These are phyloP conservation scores for Trematomus loennbergii DNA, from an alignment of 2,113 vertebrate species.

Conservation along the genomic window DNA sequence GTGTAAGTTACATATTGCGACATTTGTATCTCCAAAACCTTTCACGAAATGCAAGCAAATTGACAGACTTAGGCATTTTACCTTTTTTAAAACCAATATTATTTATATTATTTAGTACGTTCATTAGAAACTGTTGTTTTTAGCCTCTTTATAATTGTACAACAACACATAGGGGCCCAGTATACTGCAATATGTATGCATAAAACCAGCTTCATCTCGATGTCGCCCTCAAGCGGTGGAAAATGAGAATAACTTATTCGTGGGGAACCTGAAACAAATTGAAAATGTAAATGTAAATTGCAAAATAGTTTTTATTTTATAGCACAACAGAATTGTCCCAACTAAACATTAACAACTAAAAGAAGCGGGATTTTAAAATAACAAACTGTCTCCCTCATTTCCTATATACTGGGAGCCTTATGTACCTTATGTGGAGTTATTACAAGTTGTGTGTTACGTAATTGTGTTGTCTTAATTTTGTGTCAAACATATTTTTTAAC, in stretches of 20 bases:
- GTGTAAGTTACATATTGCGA: too few relatives aligned
- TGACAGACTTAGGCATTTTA: too few relatives aligned
- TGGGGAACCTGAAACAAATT: neutral
- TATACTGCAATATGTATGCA: neutral
- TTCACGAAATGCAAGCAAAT: too few relatives aligned
- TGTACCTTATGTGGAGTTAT: neutral
- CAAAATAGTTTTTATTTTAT: neutral
- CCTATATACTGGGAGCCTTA: too few relatives aligned
- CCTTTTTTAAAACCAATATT: too few relatives aligned
- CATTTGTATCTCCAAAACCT: too few relatives aligned
- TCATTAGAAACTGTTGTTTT: too few relatives aligned
- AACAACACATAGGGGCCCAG: too few relatives aligned
- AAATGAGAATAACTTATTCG: neutral
- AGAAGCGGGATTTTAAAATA: neutral
- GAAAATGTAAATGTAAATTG: neutral
- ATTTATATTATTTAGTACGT: too few relatives aligned
- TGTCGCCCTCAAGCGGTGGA: slow-evolving; percentile 38
- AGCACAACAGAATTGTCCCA: neutral
- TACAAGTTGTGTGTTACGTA: neutral
- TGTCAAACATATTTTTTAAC: neutral
- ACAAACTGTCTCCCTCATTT: too few relatives aligned
- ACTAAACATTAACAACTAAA: neutral
- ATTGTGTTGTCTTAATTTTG: neutral
- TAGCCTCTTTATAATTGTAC: too few relatives aligned
- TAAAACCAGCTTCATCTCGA: neutral